phyloP scores from a whole-genome alignment of 2,113 vertebrate species.

The Tachysurus vachellii region DNA sequence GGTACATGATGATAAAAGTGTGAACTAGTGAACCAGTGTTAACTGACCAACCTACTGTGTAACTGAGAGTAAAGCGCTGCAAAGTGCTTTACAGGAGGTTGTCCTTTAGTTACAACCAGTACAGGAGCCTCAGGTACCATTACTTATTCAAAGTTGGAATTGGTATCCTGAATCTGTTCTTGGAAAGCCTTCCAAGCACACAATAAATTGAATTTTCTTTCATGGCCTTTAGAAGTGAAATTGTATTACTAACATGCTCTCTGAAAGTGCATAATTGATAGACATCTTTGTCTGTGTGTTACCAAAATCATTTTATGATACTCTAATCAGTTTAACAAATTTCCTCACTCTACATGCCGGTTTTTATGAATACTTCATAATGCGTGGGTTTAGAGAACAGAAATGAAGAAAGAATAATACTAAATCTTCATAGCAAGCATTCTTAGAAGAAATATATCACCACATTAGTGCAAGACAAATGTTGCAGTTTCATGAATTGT shows the following conservation, averaged over 20 bases:
- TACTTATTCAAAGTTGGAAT: slow-evolving; percentile 4
- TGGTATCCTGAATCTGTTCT: not conserved
- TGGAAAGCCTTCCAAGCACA: not conserved
- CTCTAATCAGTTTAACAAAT: not conserved
- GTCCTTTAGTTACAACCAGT: not conserved
- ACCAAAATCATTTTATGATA: not conserved
- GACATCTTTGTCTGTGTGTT: not conserved
- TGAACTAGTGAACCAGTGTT: too few species aligned
- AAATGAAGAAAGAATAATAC: not conserved
- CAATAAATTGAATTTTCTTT: not conserved
- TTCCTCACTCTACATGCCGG: too few species aligned
- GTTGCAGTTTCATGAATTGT: slow-evolving; percentile 41
- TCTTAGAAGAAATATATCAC: slow-evolving; percentile 1
- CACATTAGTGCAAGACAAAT: slow-evolving; percentile 33
- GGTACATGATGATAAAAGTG: too few species aligned
- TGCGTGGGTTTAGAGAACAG: slow-evolving; percentile 5
- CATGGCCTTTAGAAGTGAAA: not conserved
- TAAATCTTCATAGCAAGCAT: slow-evolving; percentile 18
- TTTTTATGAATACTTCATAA: not conserved
- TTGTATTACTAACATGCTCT: not conserved
- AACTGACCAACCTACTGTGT: not conserved
- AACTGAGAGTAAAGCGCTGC: not conserved
- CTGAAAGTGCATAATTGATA: not conserved
- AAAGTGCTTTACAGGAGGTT: slow-evolving; percentile 1
- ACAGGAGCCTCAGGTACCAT: not conserved